Evolutionary conservation across 2,888 invertebrate genomes (phyloP), one percentile per base, ranked within the genome.

Genomic region (Drosophila prostipennis): DNA sequence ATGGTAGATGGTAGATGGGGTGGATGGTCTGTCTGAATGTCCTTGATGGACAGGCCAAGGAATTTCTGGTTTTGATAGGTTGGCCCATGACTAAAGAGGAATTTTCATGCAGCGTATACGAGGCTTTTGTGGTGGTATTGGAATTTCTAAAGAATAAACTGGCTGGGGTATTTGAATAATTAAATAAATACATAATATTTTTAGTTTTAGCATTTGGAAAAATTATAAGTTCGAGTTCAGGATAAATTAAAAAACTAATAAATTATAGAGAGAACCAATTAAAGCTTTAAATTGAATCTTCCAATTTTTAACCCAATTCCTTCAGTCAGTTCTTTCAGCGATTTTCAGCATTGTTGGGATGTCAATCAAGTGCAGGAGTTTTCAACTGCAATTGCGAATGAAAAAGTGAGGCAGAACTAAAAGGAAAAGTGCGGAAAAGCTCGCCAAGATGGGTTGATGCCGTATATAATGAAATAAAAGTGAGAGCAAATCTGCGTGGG

Each of bases 331-430:
- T 36, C 29, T 45, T 45, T 39, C 11, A 32, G 37, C 60, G 10
- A 32, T 46, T 46, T 32, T 46, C 29, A 32, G 46, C 46, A 32
- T 45, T 32, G 29, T 29, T 29, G 37, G 16, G 10, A 14, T 63
- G 61, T 61, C 61, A 61, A 61, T 61, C 61, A 61, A 61, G 61
- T 26, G 63, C 61, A 61, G 63, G 32, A 40, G 39, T 46, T 61
- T 61, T 23, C 23, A 45, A 61, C 61, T 61, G 36, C 46, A 61
- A 46, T 23, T 14, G 57, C 57, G 37, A n/a, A 45, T 26, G 8
- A 39, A 51, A 32, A 51, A 19, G 14, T 16, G n/a, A n/a, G 26
- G 19, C 19, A 5, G 23, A 46, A 46, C 45, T 60, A 32, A 60
- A 45, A 32, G 23, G 32, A 61, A 40, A 46, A 61, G 60, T 34